Conservation (phyloP, 2,797 vertebrate genomes). For the Malacoctenus gilli region DNA sequence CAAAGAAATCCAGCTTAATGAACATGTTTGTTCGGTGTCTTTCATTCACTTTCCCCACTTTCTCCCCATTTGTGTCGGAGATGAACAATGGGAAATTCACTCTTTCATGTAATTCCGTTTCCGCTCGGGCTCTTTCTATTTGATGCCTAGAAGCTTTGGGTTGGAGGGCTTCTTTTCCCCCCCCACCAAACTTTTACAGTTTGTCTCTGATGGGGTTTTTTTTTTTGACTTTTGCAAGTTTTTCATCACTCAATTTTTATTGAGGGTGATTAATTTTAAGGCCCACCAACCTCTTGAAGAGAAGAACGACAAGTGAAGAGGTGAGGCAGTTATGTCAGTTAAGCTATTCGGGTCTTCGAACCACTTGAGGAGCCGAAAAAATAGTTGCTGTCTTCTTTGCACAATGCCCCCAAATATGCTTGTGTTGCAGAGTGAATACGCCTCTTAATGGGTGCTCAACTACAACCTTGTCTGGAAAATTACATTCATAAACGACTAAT, state of each 20-base stretch:
- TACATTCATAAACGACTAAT: background rate
- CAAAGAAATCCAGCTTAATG: background rate
- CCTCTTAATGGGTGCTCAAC: background rate
- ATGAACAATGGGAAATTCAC: constrained; percentile 2
- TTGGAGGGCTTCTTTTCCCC: no score
- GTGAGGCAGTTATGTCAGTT: background rate
- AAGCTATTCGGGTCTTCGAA: background rate
- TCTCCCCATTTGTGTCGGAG: constrained; percentile 2
- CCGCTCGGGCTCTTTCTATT: background rate
- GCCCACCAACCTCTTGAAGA: background rate
- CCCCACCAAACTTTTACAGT: no score
- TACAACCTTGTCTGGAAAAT: background rate
- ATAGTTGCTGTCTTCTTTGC: background rate
- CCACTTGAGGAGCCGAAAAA: background rate
- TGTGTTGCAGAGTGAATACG: background rate
- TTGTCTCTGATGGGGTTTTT: constrained; percentile 4
- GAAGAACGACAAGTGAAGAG: background rate
- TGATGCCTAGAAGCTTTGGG: background rate
- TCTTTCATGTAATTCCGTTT: constrained; percentile 1
- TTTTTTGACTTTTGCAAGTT: background rate
- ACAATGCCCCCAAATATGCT: background rate
- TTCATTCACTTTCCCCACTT: background rate
- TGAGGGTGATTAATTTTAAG: background rate
- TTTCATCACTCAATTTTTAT: background rate
- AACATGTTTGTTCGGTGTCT: constrained; percentile 10